Evolutionary conservation across 2,113 vertebrate genomes (phyloP).

Genomic region (Cervus canadensis): DNA sequence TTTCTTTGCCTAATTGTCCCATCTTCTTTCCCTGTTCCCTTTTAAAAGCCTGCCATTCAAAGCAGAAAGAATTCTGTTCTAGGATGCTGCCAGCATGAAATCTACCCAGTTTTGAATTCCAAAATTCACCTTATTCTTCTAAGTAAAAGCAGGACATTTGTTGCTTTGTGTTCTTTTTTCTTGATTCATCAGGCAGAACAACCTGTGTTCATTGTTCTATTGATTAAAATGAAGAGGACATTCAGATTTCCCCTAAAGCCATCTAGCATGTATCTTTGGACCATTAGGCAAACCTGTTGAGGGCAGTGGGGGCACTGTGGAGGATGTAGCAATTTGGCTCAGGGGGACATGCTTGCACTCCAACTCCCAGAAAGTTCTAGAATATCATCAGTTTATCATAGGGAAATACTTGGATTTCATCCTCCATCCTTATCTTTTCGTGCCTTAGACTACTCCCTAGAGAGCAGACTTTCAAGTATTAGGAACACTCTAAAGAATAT

Average conservation of each 20-base stretch:
- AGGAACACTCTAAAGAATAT: neutral
- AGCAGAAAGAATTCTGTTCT: slow-evolving; percentile 4
- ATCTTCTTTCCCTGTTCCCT: neutral
- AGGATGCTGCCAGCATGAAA: neutral
- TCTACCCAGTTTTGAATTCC: neutral
- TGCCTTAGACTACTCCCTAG: neutral
- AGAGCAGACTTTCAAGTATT: neutral
- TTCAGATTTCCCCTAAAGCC: neutral
- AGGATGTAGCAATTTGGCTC: neutral
- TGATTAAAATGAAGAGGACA: neutral
- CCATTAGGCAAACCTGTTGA: neutral
- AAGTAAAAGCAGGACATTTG: neutral
- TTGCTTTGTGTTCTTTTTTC: neutral
- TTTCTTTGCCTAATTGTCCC: neutral
- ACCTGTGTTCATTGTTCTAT: neutral
- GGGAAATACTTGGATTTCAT: neutral
- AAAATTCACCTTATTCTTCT: neutral
- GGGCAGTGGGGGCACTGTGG: accelerated
- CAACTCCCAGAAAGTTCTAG: neutral
- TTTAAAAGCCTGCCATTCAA: slow-evolving; percentile 17
- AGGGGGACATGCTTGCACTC: neutral
- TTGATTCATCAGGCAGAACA: neutral
- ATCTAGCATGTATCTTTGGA: neutral
- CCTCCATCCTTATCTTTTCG: neutral
- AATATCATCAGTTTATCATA: neutral